Percentiles rank a stretch among this genome's conserved stretches.
Conservation (phyloP, 2,113 vertebrate genomes). For the Gobiocypris rarus region DNA sequence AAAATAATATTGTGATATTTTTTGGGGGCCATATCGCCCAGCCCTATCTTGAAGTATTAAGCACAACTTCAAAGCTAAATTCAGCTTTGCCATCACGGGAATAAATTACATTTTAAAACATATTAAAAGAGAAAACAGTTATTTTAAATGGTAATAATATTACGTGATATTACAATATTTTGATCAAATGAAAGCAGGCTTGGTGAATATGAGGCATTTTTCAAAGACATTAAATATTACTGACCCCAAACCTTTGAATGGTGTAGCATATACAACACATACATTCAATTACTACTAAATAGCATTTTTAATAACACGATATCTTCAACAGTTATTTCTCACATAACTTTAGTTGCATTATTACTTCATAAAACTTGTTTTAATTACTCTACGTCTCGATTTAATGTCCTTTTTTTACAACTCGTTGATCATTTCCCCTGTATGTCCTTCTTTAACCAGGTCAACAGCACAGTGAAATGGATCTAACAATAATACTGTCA, state of each 20-base stretch:
- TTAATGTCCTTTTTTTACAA: neutral
- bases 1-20: no score
- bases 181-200: neutral
- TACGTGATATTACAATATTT: no score
- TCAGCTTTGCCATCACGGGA: neutral
- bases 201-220: neutral
- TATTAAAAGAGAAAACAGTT: neutral
- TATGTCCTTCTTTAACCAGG: neutral
- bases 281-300: neutral
- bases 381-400: neutral
- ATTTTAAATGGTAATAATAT: neutral
- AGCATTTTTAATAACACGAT: neutral
- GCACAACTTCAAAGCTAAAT: neutral
- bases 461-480: neutral
- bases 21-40: no score
- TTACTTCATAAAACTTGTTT: neutral
- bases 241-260: neutral
- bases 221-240: neutral
- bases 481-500: neutral
- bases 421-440: neutral
- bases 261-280: neutral
- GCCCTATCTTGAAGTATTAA: no score
- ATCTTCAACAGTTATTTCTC: constrained; percentile 7
- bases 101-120: neutral
- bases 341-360: constrained; percentile 7